phyloP scores from a whole-genome alignment of 1,140 invertebrate species.

The Proctacanthus coquilletti region DNA sequence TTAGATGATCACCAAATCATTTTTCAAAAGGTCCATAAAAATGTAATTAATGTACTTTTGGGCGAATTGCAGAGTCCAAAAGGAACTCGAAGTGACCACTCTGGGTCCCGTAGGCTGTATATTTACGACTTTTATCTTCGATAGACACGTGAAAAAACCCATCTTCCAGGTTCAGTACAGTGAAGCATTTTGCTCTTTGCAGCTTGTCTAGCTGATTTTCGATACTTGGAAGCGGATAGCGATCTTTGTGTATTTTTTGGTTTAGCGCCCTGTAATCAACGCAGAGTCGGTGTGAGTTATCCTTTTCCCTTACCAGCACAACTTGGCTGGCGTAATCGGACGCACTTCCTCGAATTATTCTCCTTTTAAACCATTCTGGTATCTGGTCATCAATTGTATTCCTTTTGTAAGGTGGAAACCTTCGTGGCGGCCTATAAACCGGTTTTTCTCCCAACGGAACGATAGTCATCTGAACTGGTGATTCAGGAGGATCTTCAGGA shows the following conservation, averaged over 20 bases:
- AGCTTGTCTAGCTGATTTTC: slow-evolving; percentile 8
- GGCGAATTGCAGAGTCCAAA: slow-evolving; percentile 10
- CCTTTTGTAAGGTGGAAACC: slow-evolving; percentile 17
- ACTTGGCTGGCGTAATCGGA: slow-evolving; percentile 14
- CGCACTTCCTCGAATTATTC: slow-evolving; percentile 5
- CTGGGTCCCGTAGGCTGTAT: slow-evolving; percentile 9
- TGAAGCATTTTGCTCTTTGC: slow-evolving; percentile 8
- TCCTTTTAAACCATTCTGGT: slow-evolving; percentile 8
- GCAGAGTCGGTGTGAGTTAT: slow-evolving; percentile 11
- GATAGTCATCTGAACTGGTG: slow-evolving; percentile 10
- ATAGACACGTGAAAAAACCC: slow-evolving; percentile 8
- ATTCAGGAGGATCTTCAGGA: too few relatives aligned
- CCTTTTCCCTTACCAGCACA: slow-evolving; percentile 17
- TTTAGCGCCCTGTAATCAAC: slow-evolving; percentile 16
- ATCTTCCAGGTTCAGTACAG: slow-evolving; percentile 15
- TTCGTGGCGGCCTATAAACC: slow-evolving; percentile 17
- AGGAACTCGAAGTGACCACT: slow-evolving; percentile 8
- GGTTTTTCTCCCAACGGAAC: slow-evolving; percentile 11
- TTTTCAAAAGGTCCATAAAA: neutral
- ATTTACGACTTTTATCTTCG: slow-evolving; percentile 8
- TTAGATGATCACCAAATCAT: slow-evolving; percentile 1
- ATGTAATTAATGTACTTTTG: slow-evolving; percentile 17
- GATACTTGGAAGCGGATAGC: slow-evolving; percentile 14
- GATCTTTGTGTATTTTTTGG: slow-evolving; percentile 11
- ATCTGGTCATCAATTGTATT: slow-evolving; percentile 17